Percentiles rank a stretch among this genome's conserved stretches.
phyloP scores from a whole-genome alignment of 2,888 invertebrate species.

The Alloscopus bannaensis region DNA sequence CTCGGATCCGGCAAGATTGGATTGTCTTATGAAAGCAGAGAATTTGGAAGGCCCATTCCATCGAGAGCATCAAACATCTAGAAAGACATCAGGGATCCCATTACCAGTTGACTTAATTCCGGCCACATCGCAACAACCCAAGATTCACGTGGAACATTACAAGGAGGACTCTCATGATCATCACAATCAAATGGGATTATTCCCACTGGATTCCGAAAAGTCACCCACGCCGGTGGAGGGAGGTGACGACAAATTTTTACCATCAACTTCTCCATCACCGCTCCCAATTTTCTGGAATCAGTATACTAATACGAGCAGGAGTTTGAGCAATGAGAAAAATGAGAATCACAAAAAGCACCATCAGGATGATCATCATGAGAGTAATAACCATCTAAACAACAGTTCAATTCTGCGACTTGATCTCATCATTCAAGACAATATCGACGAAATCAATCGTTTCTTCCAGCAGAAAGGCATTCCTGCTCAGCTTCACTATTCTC shows the following conservation, averaged over 20 bases:
- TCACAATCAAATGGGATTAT: slow-evolving; percentile 42
- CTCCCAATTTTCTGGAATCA: slow-evolving; percentile 59
- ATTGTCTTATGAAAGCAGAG: slow-evolving; percentile 73
- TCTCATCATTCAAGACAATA: slow-evolving; percentile 73
- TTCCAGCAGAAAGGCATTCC: slow-evolving; percentile 70
- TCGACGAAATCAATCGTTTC: slow-evolving; percentile 71
- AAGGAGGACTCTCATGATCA: slow-evolving; percentile 24
- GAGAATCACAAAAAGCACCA: slow-evolving; percentile 7
- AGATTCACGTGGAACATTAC: slow-evolving; percentile 26
- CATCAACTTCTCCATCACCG: slow-evolving; percentile 36
- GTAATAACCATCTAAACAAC: slow-evolving; percentile 65
- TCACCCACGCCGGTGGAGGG: slow-evolving; percentile 17
- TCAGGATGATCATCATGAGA: slow-evolving; percentile 23
- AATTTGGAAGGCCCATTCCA: slow-evolving; percentile 74
- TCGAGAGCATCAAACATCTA: slow-evolving; percentile 44
- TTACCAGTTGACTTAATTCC: slow-evolving; percentile 57
- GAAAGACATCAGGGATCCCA: slow-evolving; percentile 56
- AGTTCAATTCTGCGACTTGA: slow-evolving; percentile 69
- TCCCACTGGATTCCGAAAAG: slow-evolving; percentile 61
- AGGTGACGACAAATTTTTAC: slow-evolving; percentile 58
- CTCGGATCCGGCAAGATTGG: slow-evolving; percentile 73
- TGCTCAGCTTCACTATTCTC: slow-evolving; percentile 70
- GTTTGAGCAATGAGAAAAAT: slow-evolving; percentile 41
- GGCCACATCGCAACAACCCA: slow-evolving; percentile 53
- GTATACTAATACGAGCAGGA: slow-evolving; percentile 55